phyloP scores from a whole-genome alignment of 2,113 vertebrate species.

The Fukomys damarensis region DNA sequence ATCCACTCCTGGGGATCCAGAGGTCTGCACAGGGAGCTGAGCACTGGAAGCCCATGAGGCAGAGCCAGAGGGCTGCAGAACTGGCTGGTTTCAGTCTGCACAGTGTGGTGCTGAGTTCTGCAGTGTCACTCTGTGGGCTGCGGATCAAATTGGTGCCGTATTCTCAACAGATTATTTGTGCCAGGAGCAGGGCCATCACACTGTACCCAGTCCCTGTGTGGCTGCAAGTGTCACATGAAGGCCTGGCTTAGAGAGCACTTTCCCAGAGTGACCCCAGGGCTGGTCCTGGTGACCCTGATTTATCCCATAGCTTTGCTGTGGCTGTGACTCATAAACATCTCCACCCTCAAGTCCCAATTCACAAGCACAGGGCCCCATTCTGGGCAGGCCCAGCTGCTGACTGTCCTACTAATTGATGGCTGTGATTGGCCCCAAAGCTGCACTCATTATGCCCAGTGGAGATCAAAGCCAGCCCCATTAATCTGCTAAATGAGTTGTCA shows the following conservation, averaged over 20 bases:
- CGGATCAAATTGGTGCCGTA: rapidly evolving
- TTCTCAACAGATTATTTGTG: neutral
- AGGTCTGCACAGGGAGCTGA: neutral
- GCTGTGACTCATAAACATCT: conserved; percentile 72
- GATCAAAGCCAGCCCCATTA: conserved; percentile 92
- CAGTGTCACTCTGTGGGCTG: neutral
- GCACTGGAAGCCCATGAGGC: neutral
- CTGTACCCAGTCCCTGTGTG: neutral
- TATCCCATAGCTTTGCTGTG: conserved; percentile 58
- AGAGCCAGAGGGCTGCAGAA: neutral
- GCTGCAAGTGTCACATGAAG: neutral
- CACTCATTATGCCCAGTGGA: conserved; percentile 83
- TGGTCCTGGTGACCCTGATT: conserved; percentile 58
- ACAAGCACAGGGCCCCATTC: conserved; percentile 80
- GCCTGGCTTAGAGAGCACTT: conserved; percentile 44
- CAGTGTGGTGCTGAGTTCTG: rapidly evolving
- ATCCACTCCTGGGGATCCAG: neutral
- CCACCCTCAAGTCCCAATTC: conserved; percentile 59
- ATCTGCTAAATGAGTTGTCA: conserved; percentile 89
- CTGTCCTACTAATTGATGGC: conserved; percentile 90
- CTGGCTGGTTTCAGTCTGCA: neutral
- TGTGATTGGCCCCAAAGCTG: conserved; percentile 88
- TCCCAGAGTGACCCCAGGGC: conserved; percentile 58
- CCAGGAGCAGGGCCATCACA: neutral
- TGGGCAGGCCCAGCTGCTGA: conserved; percentile 81